A percentile compares a stretch with the other conserved stretches of the same genome.
These are phyloP conservation scores for Anseranas semipalmata DNA, from an alignment of 2,113 vertebrate species.

Conservation along the genomic window DNA sequence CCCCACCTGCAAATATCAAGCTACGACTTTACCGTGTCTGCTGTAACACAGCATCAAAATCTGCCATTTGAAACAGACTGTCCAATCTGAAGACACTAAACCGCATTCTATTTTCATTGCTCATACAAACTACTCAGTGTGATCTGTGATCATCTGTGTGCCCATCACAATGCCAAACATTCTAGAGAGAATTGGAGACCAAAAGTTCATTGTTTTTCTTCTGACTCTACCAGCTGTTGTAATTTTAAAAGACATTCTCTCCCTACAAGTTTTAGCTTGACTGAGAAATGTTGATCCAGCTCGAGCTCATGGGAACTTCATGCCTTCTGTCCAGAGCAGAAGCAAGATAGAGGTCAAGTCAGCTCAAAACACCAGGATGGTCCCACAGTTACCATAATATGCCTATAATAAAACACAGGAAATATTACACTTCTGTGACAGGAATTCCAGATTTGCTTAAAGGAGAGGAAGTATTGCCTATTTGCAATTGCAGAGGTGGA, in stretches of 20 bases:
- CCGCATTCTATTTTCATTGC: not conserved
- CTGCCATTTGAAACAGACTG: not conserved
- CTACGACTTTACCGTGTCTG: not conserved
- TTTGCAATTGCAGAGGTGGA: not conserved
- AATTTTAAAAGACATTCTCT: not conserved
- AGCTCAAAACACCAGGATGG: not conserved
- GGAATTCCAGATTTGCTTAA: not conserved
- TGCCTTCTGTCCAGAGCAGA: not conserved
- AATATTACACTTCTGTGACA: not conserved
- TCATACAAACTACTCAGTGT: too few relatives aligned
- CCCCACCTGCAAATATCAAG: not conserved
- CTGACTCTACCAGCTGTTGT: not conserved
- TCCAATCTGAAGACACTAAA: not conserved
- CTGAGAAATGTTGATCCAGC: not conserved
- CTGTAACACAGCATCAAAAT: not conserved
- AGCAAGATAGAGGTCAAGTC: rapidly evolving
- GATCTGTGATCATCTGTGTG: too few relatives aligned
- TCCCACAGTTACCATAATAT: not conserved
- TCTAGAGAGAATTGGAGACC: not conserved
- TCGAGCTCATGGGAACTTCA: not conserved
- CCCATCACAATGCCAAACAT: not conserved
- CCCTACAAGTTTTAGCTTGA: not conserved
- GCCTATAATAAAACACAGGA: not conserved
- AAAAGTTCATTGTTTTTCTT: not conserved
- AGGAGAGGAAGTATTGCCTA: not conserved